These are phyloP conservation scores for Cryptotermes secundus DNA, from an alignment of 1,140 invertebrate genomes.

Conservation along the genomic window DNA sequence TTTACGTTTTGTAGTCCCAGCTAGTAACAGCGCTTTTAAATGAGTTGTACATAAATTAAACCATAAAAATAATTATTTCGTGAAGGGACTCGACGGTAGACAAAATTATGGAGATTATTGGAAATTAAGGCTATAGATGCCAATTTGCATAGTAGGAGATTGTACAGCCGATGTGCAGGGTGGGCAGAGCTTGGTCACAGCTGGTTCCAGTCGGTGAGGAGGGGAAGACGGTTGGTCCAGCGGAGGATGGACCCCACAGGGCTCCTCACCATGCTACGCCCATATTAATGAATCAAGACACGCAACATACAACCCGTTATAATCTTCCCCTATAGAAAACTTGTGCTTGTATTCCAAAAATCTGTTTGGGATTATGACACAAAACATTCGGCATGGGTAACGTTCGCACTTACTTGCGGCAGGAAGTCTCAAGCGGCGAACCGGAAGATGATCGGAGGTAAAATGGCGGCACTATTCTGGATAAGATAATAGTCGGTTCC, in stretches of 20 bases:
- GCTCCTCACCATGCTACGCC: background rate
- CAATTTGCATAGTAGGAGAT: background rate
- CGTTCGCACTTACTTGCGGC: background rate
- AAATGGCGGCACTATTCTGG: background rate
- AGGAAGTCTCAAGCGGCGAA: background rate
- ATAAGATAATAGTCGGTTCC: no score
- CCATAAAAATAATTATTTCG: no score
- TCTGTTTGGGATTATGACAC: background rate
- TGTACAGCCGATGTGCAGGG: background rate
- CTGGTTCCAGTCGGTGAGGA: background rate
- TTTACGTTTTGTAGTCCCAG: no score
- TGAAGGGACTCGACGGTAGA: no score
- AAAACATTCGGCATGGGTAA: background rate
- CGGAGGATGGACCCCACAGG: background rate
- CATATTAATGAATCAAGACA: slow-evolving; percentile 20
- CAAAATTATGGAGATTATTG: no score
- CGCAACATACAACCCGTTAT: background rate
- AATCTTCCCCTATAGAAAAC: background rate
- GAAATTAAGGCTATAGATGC: no score
- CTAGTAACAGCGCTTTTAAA: no score
- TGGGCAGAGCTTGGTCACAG: slow-evolving; percentile 16
- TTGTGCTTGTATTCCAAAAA: background rate
- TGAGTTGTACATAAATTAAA: no score
- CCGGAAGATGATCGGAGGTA: background rate
- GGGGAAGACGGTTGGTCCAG: background rate